Evolutionary conservation across 2,113 vertebrate species (phyloP), one percentile per base, ranked within the genome.

Genomic region (Prunella himalayana): DNA sequence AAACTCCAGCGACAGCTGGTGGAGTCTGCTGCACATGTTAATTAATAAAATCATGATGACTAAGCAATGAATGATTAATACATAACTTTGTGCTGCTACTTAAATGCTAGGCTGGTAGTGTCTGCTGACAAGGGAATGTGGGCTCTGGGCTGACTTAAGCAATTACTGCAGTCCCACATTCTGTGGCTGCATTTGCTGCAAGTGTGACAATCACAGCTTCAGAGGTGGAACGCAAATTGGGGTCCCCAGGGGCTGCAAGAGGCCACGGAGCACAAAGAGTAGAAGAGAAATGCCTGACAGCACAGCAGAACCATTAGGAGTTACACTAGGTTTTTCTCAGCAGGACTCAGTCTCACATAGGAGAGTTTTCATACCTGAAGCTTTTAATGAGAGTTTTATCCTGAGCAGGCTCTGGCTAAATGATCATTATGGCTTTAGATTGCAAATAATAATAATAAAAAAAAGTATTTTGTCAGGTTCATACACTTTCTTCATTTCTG

Each of bases 301-400:
- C n/a, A 30, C 2, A 14, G 59, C 39, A 93, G 78, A 92, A 64
- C 41, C 91, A 51, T 78, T 64, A 92, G 44, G 84, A 93, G 64
- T 45, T 86, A n/a, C 3, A 3, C 5, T 65, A 81, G n/a, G 9
- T 59, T 92, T 94, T 90, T 81, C 91, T 86, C 71, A 81, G 82
- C 31, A 63, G 81, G 86, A 73, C 35, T 60, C 69, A 22, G 19
- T 44, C 27, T 90, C 63, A 82, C 42, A 83, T 16, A 73, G 25
- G 22, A 72, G 37, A 51, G 15, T 33, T 82, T 91, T 92, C 13
- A 3, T 76, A 96, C 44, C 51, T 57, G 65, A 92, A 91, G 70
- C n/a, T 85, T 92, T 94, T 94, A 93, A 92, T 78, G 18, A 96
- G 31, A 8, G 5, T 92, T 92, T 95, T 84, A 94, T 68, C 44